phyloP scores from a whole-genome alignment of 2,113 vertebrate species.

The Mobula birostris region DNA sequence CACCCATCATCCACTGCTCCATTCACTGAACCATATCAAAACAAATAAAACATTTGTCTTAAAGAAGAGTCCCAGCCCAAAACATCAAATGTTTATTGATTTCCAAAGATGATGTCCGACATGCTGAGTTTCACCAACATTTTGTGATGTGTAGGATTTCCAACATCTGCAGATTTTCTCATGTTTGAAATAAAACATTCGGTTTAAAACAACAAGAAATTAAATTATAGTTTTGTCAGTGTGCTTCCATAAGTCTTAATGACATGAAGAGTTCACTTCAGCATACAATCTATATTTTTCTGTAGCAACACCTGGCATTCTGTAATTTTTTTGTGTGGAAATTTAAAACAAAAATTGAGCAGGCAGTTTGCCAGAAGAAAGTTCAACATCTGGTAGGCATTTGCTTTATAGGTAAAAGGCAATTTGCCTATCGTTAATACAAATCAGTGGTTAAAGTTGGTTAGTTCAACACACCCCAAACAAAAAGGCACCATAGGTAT shows the following conservation, averaged over 20 bases:
- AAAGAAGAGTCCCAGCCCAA: neutral
- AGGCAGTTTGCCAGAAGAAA: neutral
- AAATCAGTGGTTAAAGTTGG: neutral
- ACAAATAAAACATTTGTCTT: neutral
- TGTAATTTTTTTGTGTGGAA: neutral
- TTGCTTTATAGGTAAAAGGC: neutral
- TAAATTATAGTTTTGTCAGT: neutral
- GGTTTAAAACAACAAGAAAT: neutral
- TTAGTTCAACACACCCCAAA: neutral
- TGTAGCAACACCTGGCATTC: neutral
- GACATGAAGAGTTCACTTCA: too few species aligned
- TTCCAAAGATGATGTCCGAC: too few species aligned
- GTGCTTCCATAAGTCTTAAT: neutral
- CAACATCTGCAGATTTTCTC: too few species aligned
- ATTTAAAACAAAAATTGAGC: neutral
- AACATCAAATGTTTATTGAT: too few species aligned
- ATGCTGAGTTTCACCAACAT: too few species aligned
- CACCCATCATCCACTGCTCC: neutral
- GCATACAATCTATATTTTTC: too few species aligned
- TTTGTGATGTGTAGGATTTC: too few species aligned
- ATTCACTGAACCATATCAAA: neutral
- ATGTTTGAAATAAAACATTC: neutral
- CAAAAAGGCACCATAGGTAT: neutral
- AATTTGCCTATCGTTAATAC: neutral
- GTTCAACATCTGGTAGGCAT: neutral